phyloP scores from a whole-genome alignment of 2,797 vertebrate genomes.

The Acanthurus lineatus region DNA sequence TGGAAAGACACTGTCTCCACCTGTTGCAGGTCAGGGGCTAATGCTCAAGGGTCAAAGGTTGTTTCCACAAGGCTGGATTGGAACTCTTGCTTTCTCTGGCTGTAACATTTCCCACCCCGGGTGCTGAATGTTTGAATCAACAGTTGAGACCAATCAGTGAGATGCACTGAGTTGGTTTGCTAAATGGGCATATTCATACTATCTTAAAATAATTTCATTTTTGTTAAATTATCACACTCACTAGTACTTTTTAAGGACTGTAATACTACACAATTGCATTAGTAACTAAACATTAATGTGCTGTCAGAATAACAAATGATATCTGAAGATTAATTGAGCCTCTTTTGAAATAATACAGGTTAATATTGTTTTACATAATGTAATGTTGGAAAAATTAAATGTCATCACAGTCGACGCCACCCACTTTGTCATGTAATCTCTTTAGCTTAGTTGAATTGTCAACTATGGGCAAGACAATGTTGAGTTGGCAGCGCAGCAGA shows the following conservation, averaged over 20 bases:
- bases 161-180: conserved; percentile 17
- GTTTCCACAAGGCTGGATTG: conserved; percentile 80
- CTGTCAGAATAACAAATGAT: neutral
- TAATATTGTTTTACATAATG: conserved; percentile 17
- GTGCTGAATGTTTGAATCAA: conserved; percentile 81
- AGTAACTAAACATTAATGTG: neutral
- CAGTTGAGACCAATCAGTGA: conserved; percentile 55
- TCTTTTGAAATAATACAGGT: conserved; percentile 11
- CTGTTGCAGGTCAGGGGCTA: conserved; percentile 87
- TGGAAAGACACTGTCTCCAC: conserved; percentile 86
- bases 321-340: neutral
- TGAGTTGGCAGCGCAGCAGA: conserved; percentile 70
- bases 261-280: neutral
- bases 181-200: conserved; percentile 18
- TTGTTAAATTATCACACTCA: neutral
- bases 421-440: conserved; percentile 40
- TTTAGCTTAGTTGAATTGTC: conserved; percentile 45
- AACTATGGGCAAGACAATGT: conserved; percentile 55
- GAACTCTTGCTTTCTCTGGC: conserved; percentile 80
- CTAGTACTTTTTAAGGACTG: neutral
- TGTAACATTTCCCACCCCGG: conserved; percentile 74
- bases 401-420: conserved; percentile 36
- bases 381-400: conserved; percentile 43
- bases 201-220: neutral
- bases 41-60: conserved; percentile 86